phyloP scores from a whole-genome alignment of 2,797 vertebrate species.

The Pterois miles region DNA sequence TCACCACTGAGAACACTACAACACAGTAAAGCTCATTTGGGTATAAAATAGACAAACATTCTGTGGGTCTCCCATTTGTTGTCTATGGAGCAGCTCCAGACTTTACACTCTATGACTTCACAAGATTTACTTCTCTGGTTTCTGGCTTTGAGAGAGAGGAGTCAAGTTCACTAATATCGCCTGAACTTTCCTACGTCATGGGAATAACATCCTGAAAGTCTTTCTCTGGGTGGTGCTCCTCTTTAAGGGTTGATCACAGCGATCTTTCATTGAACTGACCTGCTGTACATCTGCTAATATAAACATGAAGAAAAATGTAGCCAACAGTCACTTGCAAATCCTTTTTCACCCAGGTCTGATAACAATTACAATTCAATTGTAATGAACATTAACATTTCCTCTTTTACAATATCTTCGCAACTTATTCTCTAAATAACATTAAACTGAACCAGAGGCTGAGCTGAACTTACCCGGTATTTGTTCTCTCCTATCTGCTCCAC shows the following conservation, averaged over 20 bases:
- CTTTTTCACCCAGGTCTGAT: constrained; percentile 10
- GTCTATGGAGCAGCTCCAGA: too few species aligned
- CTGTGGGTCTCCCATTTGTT: too few species aligned
- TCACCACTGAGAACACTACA: too few species aligned
- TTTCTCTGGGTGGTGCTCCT: too few species aligned
- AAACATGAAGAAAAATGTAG: not conserved
- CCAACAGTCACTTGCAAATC: not conserved
- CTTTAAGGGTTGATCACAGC: not conserved
- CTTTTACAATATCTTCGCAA: not conserved
- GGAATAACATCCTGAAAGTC: too few species aligned
- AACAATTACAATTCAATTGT: not conserved
- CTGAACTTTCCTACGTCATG: too few species aligned
- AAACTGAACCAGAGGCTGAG: not conserved
- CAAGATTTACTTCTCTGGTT: too few species aligned
- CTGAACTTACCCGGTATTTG: constrained; percentile 94
- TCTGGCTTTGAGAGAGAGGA: too few species aligned
- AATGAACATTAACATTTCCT: not conserved
- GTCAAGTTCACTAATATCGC: too few species aligned
- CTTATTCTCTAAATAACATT: not conserved
- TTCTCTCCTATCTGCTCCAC: constrained; percentile 99
- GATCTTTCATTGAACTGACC: not conserved
- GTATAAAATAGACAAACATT: too few species aligned
- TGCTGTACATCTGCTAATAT: not conserved
- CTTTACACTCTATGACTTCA: too few species aligned
- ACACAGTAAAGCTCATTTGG: too few species aligned